phyloP scores from a whole-genome alignment of 1,140 invertebrate species.

The Rhizoglyphus robini region DNA sequence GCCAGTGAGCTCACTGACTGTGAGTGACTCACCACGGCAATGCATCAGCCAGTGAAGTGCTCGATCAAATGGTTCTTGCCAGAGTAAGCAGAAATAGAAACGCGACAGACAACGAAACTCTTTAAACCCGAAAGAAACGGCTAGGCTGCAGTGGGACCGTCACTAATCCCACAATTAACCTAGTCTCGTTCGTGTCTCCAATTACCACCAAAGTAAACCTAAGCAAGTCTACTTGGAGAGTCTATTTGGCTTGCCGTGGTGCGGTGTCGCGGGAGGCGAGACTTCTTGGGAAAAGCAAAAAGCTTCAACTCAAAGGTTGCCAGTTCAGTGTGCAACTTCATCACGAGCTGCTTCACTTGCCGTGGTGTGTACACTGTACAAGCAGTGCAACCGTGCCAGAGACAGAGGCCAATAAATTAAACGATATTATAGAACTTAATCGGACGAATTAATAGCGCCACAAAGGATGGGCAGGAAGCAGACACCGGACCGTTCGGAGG shows the following conservation, averaged over 20 bases:
- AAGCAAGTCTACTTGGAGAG: no score
- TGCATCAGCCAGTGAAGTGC: no score
- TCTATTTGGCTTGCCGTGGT: no score
- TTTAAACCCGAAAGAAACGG: not conserved
- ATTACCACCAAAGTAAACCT: no score
- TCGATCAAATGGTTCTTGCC: no score
- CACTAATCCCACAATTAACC: not conserved
- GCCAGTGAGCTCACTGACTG: no score
- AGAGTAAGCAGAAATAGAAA: not conserved
- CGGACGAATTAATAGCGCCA: constrained; percentile 5
- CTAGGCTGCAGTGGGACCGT: not conserved
- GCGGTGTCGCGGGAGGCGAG: no score
- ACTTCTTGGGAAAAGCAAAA: not conserved
- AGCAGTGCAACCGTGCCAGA: not conserved
- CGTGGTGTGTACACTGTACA: not conserved
- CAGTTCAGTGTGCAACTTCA: not conserved
- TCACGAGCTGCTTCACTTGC: not conserved
- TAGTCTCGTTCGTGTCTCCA: not conserved
- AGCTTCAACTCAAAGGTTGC: not conserved
- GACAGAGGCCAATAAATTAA: constrained; percentile 9
- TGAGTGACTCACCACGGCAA: not conserved
- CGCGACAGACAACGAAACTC: not conserved
- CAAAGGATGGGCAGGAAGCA: constrained; percentile 4
- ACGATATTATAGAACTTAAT: constrained; percentile 8
- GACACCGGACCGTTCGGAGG: not conserved